Conservation (phyloP, 2,888 invertebrate species). For the Apotomis capreana region DNA sequence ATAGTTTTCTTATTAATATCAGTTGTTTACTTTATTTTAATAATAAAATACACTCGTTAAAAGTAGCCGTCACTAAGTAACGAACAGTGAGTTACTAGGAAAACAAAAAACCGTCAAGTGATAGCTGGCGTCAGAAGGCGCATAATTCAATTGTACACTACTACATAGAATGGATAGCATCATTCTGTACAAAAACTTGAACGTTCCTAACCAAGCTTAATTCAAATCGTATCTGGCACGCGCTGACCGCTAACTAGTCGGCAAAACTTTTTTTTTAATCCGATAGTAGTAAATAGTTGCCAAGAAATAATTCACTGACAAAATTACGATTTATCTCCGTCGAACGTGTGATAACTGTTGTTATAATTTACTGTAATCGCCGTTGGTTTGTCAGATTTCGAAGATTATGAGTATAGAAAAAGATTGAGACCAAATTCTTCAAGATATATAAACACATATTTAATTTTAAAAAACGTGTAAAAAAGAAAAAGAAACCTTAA, state of each 20-base stretch:
- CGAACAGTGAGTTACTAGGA: no score
- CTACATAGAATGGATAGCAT: no score
- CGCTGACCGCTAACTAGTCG: slow-evolving; percentile 47
- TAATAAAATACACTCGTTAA: no score
- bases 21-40: no score
- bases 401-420: neutral
- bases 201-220: slow-evolving; percentile 36
- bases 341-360: slow-evolving; percentile 12
- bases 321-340: slow-evolving; percentile 12
- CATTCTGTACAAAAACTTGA: neutral
- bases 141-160: no score
- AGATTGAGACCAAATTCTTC: neutral
- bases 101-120: no score
- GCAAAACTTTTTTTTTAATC: slow-evolving; percentile 30
- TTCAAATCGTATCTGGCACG: slow-evolving; percentile 53
- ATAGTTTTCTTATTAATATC: no score
- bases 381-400: slow-evolving; percentile 8
- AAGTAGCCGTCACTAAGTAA: no score
- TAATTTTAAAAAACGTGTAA: no score
- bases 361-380: slow-evolving; percentile 12
- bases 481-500: no score
- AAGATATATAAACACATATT: no score
- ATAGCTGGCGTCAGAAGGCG: no score
- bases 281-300: slow-evolving; percentile 48
- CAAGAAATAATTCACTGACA: slow-evolving; percentile 56